These are phyloP conservation scores for Calonectris borealis DNA, from an alignment of 2,113 vertebrate species.

Conservation along the genomic window DNA sequence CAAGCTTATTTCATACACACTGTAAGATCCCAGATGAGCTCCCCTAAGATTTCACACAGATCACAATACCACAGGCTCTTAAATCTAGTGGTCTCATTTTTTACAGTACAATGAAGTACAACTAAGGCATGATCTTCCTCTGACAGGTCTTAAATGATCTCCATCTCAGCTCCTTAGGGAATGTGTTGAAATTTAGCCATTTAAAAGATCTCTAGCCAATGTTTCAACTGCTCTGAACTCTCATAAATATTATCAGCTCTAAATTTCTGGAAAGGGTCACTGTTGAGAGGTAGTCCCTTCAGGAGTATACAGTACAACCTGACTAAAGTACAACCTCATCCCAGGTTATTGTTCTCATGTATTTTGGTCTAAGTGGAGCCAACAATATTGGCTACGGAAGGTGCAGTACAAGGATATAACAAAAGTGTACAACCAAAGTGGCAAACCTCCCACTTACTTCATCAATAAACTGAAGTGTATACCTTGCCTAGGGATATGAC, in stretches of 20 bases:
- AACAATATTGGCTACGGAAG: neutral
- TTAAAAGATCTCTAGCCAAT: slow-evolving; percentile 17
- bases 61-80: slow-evolving; percentile 13
- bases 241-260: slow-evolving; percentile 40
- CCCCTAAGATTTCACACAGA: slow-evolving; percentile 1
- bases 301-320: neutral
- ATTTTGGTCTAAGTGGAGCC: neutral
- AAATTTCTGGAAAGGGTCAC: slow-evolving; percentile 10
- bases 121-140: slow-evolving; percentile 28
- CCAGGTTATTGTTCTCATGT: neutral
- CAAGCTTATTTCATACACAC: neutral
- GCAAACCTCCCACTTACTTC: neutral
- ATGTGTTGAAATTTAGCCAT: slow-evolving; percentile 20
- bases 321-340: neutral
- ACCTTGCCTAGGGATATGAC: neutral
- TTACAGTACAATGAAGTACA: slow-evolving; percentile 17
- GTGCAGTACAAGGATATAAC: neutral
- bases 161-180: slow-evolving; percentile 2
- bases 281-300: neutral
- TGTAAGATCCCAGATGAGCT: slow-evolving; percentile 1
- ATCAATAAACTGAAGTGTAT: neutral
- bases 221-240: neutral
- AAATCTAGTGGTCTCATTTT: slow-evolving; percentile 28
- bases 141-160: slow-evolving; percentile 36
- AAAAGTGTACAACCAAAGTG: neutral